Evolutionary conservation across 23 tunicate species (phyloP).

Genomic region (Ascidia mentula): DNA sequence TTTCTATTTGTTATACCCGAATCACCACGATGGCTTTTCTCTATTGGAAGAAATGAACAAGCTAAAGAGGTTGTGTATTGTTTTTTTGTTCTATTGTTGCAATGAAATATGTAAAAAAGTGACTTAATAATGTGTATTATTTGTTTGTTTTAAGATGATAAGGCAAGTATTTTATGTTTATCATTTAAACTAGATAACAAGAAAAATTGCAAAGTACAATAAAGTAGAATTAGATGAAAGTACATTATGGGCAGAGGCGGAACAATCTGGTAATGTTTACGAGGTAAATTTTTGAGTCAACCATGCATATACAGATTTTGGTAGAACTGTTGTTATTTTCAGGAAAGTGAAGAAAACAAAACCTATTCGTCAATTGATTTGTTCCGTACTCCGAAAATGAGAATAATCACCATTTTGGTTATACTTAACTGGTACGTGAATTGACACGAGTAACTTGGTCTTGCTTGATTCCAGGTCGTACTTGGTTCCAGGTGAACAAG

Average conservation of each 20-base stretch:
- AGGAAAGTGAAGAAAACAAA: not conserved
- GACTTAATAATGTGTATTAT: too few relatives aligned
- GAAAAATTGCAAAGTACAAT: constrained; percentile 57
- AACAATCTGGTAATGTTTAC: constrained; percentile 15
- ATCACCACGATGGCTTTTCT: constrained; percentile 71
- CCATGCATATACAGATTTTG: too few relatives aligned
- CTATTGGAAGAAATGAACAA: constrained; percentile 37
- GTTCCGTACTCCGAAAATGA: constrained; percentile 45
- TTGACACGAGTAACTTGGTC: too few relatives aligned
- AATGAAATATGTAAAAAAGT: too few relatives aligned
- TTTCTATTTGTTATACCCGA: constrained; percentile 66
- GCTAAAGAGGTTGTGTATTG: constrained; percentile 54
- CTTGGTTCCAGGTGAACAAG: too few relatives aligned
- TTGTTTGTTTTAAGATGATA: too few relatives aligned
- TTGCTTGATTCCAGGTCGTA: too few relatives aligned
- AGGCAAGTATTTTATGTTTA: too few relatives aligned
- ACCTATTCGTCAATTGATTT: constrained; percentile 45
- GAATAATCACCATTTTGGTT: constrained; percentile 40
- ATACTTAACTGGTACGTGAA: constrained; percentile 78
- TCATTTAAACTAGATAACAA: constrained; percentile 47
- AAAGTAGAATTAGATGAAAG: constrained; percentile 55
- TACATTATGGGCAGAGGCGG: constrained; percentile 61
- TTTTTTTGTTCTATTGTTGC: too few relatives aligned
- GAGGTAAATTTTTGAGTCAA: too few relatives aligned
- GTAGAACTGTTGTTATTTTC: too few relatives aligned